Conservation (phyloP, 2,113 vertebrate species). For the Rutilus rutilus region DNA sequence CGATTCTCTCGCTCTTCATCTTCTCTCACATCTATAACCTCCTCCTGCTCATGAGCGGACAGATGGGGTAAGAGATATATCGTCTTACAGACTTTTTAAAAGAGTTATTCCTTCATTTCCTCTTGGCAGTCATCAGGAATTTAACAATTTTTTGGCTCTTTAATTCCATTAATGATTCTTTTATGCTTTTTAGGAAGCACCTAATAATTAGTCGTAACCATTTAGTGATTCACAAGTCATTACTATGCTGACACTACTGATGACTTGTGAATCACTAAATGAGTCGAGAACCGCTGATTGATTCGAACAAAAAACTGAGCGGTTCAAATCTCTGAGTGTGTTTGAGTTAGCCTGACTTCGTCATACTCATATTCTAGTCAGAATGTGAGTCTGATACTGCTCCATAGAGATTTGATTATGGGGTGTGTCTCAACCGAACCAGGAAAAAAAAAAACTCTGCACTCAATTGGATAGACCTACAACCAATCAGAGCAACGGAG, state of each 20-base stretch:
- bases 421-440: too few species aligned
- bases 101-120: not conserved
- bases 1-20: constrained; percentile 97
- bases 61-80: constrained; percentile 86
- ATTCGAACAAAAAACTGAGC: not conserved
- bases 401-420: too few species aligned
- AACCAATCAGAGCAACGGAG: too few species aligned
- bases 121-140: not conserved
- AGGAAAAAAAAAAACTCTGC: too few species aligned
- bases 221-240: too few species aligned
- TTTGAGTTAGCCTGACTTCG: too few species aligned
- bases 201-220: not conserved
- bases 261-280: too few species aligned
- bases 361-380: too few species aligned
- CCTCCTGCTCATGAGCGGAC: constrained; percentile 88
- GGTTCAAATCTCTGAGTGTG: not conserved
- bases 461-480: too few species aligned
- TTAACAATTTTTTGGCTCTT: not conserved
- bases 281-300: not conserved
- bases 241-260: too few species aligned
- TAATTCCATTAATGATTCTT: not conserved
- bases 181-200: not conserved
- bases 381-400: too few species aligned
- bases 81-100: not conserved
- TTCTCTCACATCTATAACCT: constrained; percentile 98